Evolutionary conservation across 2,113 vertebrate genomes (phyloP), one percentile per base, ranked within the genome.

Genomic region (Hemicordylus capensis): DNA sequence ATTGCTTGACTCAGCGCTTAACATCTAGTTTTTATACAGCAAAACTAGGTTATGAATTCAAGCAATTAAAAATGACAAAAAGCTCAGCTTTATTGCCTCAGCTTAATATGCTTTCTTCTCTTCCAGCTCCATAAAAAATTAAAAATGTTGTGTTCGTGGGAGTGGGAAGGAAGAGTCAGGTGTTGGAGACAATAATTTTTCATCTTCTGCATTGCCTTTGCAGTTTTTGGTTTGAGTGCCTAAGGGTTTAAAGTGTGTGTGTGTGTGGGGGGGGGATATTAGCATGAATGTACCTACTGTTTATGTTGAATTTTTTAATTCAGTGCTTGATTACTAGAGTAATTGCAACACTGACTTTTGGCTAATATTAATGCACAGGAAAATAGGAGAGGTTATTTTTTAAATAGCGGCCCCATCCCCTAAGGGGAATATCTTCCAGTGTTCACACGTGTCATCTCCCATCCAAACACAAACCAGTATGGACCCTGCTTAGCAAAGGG

Each of bases 41-140:
- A 93, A 87, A 95, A 92, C 81, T 92, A 67, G 92, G 91, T 94
- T 95, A 93, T 94, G 92, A 94, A 95, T 95, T 92, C 79, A 91
- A 92, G 94, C 94, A 95, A 96, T 96, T 96, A 96, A 95, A 95
- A 85, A 80, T 95, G 91, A 95, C 87, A 92, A 92, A 95, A 94
- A 92, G 90, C 79, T 88, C 87, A 58, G 80, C 93, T 96, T 95
- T 92, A 91, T 91, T 93, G 81, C 85, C 75, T 89, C 88, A 73
- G 89, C 73, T 94, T 93, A 92, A 87, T 90, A 80, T 4, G 84
- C 83, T 93, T 94, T 81, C 82, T 90, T 59, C 84, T 70, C 86
- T 86, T 63, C 63, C 1, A 0, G 81, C 85, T 92, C 86, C 76
- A 83, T 93, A 91, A 92, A 88, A 92, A 86, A 87, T 90, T 95